Percentiles rank a stretch among this genome's conserved stretches.
Conservation (phyloP, 2,888 invertebrate species). For the Drosophila paucipuncta region DNA sequence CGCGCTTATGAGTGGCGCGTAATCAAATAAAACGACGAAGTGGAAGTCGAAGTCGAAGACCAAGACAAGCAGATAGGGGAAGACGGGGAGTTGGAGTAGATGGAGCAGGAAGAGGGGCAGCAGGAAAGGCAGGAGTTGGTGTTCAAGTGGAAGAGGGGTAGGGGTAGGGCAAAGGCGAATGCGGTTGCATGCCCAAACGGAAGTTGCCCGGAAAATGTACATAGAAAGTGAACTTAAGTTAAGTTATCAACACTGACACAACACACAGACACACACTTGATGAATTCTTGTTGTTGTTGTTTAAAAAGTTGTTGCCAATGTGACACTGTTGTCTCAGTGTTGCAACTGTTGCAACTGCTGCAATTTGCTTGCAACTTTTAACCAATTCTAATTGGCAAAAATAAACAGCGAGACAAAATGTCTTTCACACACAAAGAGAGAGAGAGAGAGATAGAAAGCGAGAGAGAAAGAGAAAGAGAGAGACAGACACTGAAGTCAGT, state of each 20-base stretch:
- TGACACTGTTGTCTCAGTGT: conserved; percentile 48
- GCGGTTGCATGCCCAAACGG: conserved; percentile 75
- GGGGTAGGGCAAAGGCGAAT: conserved; percentile 51
- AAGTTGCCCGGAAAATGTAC: conserved; percentile 77
- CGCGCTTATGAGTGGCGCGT: conserved; percentile 72
- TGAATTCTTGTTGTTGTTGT: conserved; percentile 33
- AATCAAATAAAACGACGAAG: conserved; percentile 70
- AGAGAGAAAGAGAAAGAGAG: neutral
- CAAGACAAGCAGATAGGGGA: conserved; percentile 33
- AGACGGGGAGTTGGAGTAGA: conserved; percentile 8
- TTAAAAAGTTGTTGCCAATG: conserved; percentile 64
- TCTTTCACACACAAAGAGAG: conserved; percentile 57
- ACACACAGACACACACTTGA: conserved; percentile 20
- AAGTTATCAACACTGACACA: conserved; percentile 61
- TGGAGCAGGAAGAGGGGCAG: neutral
- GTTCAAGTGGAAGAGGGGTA: conserved; percentile 14
- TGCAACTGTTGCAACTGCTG: conserved; percentile 69
- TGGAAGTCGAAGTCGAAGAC: conserved; percentile 39
- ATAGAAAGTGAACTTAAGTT: conserved; percentile 80
- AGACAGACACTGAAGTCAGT: conserved; percentile 31
- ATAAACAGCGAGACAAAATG: conserved; percentile 59
- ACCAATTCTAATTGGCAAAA: conserved; percentile 79
- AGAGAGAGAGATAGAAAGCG: neutral
- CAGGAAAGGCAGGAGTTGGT: neutral
- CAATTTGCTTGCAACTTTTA: conserved; percentile 75